Evolutionary conservation across 2,888 invertebrate species (phyloP).

Genomic region (Palloptera scutellata): DNA sequence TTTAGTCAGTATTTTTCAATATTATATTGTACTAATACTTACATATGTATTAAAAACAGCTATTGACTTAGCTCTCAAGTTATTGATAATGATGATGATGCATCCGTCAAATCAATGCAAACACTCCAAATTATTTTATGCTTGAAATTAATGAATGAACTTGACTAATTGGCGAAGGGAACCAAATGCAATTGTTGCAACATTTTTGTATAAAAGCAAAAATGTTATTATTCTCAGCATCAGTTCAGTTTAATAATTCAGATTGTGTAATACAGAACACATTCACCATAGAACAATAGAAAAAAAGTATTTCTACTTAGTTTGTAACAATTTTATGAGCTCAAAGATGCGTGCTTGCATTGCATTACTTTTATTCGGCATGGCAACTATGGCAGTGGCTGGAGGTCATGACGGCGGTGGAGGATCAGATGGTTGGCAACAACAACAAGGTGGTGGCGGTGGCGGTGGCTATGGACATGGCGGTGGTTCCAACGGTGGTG

Average conservation of each 20-base stretch:
- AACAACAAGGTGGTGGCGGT: slow-evolving; percentile 33
- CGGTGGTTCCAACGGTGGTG: slow-evolving; percentile 40
- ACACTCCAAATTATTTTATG: slow-evolving; percentile 18
- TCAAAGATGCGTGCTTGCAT: slow-evolving; percentile 47
- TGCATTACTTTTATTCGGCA: slow-evolving; percentile 41
- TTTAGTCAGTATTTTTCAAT: no score
- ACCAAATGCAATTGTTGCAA: slow-evolving; percentile 9
- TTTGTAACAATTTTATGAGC: slow-evolving; percentile 5
- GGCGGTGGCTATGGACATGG: slow-evolving; percentile 41
- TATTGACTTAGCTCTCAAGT: no score
- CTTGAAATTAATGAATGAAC: slow-evolving; percentile 11
- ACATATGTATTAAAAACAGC: no score
- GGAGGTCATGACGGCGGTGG: slow-evolving; percentile 34
- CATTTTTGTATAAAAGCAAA: slow-evolving; percentile 47
- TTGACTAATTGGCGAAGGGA: slow-evolving; percentile 15
- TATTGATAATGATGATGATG: no score
- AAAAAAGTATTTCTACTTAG: background rate
- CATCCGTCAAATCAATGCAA: background rate
- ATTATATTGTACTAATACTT: no score
- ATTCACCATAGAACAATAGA: background rate
- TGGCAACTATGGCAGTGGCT: slow-evolving; percentile 34
- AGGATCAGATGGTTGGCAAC: slow-evolving; percentile 13
- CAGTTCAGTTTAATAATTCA: slow-evolving; percentile 42
- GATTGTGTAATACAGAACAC: slow-evolving; percentile 15
- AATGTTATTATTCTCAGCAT: slow-evolving; percentile 39